phyloP scores from a whole-genome alignment of 2,113 vertebrate genomes.

The Lepisosteus osseus region DNA sequence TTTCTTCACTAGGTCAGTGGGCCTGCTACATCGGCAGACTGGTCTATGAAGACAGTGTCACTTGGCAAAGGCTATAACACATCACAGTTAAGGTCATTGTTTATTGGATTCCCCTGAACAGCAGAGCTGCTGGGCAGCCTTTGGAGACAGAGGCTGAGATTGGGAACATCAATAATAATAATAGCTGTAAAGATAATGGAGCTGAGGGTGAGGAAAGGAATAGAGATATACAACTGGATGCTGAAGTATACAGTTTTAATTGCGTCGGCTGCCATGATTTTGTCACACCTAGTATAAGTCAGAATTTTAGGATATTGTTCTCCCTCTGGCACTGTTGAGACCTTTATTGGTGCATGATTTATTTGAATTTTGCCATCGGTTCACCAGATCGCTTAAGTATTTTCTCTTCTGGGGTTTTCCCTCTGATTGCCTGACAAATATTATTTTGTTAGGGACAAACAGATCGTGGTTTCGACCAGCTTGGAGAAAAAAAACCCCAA shows the following conservation, averaged over 20 bases:
- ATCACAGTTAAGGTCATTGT: slow-evolving; percentile 17
- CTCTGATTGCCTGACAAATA: too few relatives aligned
- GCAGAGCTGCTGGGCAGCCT: not conserved
- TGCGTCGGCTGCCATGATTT: not conserved
- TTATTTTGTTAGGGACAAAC: too few relatives aligned
- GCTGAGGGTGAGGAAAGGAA: not conserved
- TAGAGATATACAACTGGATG: not conserved
- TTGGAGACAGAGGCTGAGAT: slow-evolving; percentile 6
- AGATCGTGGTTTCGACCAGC: too few relatives aligned
- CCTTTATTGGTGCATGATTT: too few relatives aligned
- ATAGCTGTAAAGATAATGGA: slow-evolving; percentile 8
- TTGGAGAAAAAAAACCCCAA: too few relatives aligned
- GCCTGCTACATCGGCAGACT: not conserved
- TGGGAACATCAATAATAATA: slow-evolving; percentile 22
- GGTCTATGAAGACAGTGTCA: slow-evolving; percentile 4
- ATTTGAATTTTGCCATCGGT: too few relatives aligned
- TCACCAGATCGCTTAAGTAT: too few relatives aligned
- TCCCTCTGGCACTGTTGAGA: too few relatives aligned
- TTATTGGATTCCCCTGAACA: slow-evolving; percentile 19
- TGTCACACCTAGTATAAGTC: not conserved
- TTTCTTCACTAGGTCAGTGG: slow-evolving; percentile 4
- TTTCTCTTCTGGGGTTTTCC: too few relatives aligned
- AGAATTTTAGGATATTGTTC: not conserved
- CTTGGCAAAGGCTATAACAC: slow-evolving; percentile 8
- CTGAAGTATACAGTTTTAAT: not conserved